Conservation (phyloP, 2,888 invertebrate species). For the Merodon equestris region DNA sequence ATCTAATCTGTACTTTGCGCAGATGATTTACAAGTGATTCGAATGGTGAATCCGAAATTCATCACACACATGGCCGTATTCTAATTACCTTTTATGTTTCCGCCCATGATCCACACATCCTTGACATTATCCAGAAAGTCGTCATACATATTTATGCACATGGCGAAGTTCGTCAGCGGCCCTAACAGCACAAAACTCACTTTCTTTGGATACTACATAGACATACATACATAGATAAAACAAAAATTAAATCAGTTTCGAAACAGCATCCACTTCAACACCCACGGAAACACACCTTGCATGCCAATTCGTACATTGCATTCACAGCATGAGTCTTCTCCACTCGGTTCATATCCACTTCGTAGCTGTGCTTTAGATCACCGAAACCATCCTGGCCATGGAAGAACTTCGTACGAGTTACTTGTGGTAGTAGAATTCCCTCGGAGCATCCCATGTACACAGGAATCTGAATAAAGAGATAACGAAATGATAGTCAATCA, state of each 20-base stretch:
- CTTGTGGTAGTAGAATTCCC: conserved; percentile 73
- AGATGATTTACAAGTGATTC: too few relatives aligned
- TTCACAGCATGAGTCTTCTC: conserved; percentile 80
- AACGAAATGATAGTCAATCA: not conserved
- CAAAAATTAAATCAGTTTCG: not conserved
- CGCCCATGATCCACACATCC: conserved; percentile 88
- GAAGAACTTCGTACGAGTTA: conserved; percentile 76
- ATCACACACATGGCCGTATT: too few relatives aligned
- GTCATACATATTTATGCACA: conserved; percentile 85
- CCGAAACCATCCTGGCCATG: conserved; percentile 87
- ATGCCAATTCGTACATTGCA: conserved; percentile 82
- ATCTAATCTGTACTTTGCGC: too few relatives aligned
- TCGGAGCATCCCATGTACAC: conserved; percentile 71
- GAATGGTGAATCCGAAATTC: too few relatives aligned
- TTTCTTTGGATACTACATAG: conserved; percentile 79
- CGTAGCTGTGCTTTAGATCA: conserved; percentile 80
- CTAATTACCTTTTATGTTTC: conserved; percentile 84
- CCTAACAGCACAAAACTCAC: conserved; percentile 84
- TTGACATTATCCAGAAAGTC: conserved; percentile 83
- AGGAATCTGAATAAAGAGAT: conserved; percentile 70
- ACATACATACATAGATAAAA: conserved; percentile 8
- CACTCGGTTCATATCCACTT: conserved; percentile 77
- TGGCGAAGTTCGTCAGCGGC: conserved; percentile 89
- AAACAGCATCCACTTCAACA: conserved; percentile 19
- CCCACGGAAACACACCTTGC: conserved; percentile 78